phyloP scores from a whole-genome alignment of 1,140 invertebrate species.

The Cyclargus thomasi region DNA sequence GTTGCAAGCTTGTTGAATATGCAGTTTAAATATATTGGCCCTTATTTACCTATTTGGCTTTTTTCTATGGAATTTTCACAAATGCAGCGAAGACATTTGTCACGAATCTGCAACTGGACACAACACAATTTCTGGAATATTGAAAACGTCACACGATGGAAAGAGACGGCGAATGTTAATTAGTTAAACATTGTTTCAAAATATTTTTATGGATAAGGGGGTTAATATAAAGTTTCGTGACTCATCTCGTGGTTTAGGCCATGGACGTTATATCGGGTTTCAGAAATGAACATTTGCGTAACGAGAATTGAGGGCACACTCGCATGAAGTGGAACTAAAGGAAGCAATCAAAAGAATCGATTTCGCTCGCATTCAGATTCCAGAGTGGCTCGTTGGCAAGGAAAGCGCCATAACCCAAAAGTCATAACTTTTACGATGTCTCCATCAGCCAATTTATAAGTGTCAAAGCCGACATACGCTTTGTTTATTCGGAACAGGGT shows the following conservation, averaged over 20 bases:
- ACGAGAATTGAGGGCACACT: neutral
- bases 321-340: neutral
- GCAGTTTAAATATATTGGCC: too few relatives aligned
- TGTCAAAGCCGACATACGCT: neutral
- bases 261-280: neutral
- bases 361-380: neutral
- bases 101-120: too few relatives aligned
- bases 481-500: neutral
- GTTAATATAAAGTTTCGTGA: too few relatives aligned
- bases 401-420: neutral
- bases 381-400: neutral
- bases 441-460: slow-evolving; percentile 1
- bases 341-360: slow-evolving; percentile 3
- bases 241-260: too few relatives aligned
- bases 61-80: too few relatives aligned
- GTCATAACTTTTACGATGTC: neutral
- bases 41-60: too few relatives aligned
- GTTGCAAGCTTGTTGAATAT: neutral
- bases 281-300: neutral
- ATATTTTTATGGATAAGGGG: too few relatives aligned
- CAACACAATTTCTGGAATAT: too few relatives aligned
- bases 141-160: too few relatives aligned
- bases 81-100: too few relatives aligned
- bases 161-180: too few relatives aligned
- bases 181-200: too few relatives aligned